Evolutionary conservation across 2,797 vertebrate genomes (phyloP).

Genomic region (Amniataba percoides): DNA sequence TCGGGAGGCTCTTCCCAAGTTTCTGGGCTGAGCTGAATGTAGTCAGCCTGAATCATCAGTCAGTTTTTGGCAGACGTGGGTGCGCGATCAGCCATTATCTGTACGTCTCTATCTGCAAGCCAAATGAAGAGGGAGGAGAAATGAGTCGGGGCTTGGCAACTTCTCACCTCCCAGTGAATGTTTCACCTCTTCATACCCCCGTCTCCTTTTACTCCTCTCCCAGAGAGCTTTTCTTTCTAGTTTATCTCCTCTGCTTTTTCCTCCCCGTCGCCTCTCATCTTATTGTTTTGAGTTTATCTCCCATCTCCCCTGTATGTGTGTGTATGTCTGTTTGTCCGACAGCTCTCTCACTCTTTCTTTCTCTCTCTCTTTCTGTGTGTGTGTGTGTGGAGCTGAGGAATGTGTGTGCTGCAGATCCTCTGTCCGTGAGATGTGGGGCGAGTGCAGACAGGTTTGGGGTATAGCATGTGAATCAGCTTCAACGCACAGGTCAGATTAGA

Average conservation of each 20-base stretch:
- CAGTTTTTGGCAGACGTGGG: constrained; percentile 64
- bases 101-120: constrained; percentile 53
- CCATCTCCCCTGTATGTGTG: constrained; percentile 54
- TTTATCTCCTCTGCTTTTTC: constrained; percentile 19
- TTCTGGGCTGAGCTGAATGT: constrained; percentile 53
- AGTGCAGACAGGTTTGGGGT: constrained; percentile 86
- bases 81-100: constrained; percentile 65
- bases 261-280: constrained; percentile 52
- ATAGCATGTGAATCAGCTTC: constrained; percentile 78
- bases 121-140: constrained; percentile 65
- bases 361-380: constrained; percentile 18
- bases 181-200: constrained; percentile 65
- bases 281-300: constrained; percentile 72
- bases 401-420: constrained; percentile 77
- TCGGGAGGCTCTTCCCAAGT: constrained; percentile 47
- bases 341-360: constrained; percentile 17
- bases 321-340: constrained; percentile 35
- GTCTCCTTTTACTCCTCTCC: constrained; percentile 51
- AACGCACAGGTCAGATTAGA: constrained; percentile 81
- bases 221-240: constrained; percentile 39
- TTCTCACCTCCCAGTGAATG: constrained; percentile 62
- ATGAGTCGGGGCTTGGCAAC: constrained; percentile 65
- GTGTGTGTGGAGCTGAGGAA: constrained; percentile 76
- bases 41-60: constrained; percentile 65
- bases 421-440: constrained; percentile 81